phyloP scores from a whole-genome alignment of 2,797 vertebrate species.

The Rhinogobio ventralis region DNA sequence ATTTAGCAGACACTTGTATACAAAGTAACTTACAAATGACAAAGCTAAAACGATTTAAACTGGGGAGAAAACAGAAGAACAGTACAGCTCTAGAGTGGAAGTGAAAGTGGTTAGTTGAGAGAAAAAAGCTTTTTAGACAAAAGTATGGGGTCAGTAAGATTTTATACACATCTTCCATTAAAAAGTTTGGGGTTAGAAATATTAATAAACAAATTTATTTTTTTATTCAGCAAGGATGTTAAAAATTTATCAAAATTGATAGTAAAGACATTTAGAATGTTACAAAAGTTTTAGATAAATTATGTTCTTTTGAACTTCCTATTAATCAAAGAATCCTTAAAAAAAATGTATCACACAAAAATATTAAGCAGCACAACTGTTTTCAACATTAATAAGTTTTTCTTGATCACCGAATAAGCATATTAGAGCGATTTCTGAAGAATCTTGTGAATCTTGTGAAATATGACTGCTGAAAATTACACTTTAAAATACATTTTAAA shows the following conservation, averaged over 20 bases:
- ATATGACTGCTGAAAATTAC: background rate
- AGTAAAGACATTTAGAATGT: background rate
- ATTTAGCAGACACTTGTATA: background rate
- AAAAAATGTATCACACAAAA: background rate
- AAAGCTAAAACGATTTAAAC: background rate
- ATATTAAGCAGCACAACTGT: background rate
- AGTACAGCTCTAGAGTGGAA: background rate
- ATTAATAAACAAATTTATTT: too few relatives aligned
- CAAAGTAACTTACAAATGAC: background rate
- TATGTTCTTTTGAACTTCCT: too few relatives aligned
- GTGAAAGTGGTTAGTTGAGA: background rate
- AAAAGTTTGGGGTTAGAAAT: too few relatives aligned
- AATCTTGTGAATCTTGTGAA: background rate
- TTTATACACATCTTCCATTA: background rate
- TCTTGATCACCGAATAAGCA: background rate
- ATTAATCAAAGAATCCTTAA: background rate
- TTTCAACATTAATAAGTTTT: background rate
- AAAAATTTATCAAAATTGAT: background rate
- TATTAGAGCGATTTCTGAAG: background rate
- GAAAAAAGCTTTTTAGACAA: background rate
- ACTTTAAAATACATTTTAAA: background rate
- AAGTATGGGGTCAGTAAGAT: too few relatives aligned
- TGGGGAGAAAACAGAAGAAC: background rate
- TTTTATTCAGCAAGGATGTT: background rate
- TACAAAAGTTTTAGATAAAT: too few relatives aligned